Evolutionary conservation across 2,888 invertebrate species (phyloP).

Genomic region (Gryllus longicercus): DNA sequence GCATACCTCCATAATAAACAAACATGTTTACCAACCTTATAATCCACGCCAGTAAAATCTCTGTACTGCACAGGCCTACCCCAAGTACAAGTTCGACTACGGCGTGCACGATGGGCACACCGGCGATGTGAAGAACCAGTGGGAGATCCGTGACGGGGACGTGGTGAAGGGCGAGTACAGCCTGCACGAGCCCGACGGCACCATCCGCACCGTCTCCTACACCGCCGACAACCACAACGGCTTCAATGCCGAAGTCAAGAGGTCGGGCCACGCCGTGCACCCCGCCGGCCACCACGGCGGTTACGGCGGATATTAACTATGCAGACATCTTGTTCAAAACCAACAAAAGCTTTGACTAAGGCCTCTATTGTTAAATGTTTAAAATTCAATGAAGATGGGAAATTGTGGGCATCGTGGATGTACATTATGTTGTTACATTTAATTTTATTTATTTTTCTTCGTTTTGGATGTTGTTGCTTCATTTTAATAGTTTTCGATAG

Average conservation of each 20-base stretch:
- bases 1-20: no score
- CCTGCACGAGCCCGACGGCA: not conserved
- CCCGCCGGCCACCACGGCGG: slow-evolving; percentile 4
- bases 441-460: no score
- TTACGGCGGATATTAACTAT: not conserved
- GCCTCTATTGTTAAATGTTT: no score
- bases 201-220: slow-evolving; percentile 39
- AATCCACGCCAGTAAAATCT: no score
- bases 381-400: no score
- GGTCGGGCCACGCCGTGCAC: slow-evolving; percentile 37
- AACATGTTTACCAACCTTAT: no score
- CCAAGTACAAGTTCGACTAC: not conserved
- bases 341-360: no score
- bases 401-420: no score
- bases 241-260: slow-evolving; percentile 40
- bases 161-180: not conserved
- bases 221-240: slow-evolving; percentile 40
- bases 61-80: not conserved
- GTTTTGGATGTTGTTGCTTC: no score
- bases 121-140: not conserved
- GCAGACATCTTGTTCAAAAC: no score
- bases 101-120: not conserved
- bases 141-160: not conserved
- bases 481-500: no score
- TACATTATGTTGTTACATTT: no score